A percentile compares a stretch with the other conserved stretches of the same genome.
Evolutionary conservation across 2,113 vertebrate genomes (phyloP).

Genomic region (Corythornis madagascariensis): DNA sequence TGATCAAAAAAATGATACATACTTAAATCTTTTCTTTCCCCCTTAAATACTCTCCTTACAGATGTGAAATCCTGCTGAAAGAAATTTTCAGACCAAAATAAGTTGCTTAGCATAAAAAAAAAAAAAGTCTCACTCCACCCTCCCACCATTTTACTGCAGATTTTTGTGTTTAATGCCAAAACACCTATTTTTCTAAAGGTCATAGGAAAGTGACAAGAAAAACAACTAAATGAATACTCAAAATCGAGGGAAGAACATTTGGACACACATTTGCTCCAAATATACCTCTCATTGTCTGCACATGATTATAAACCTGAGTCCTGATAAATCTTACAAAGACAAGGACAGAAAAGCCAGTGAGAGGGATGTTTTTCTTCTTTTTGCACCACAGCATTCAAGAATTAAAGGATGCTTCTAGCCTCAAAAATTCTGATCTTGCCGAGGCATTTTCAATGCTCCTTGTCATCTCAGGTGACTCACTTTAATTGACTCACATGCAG

Average conservation of each 20-base stretch:
- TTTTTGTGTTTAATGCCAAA: not conserved
- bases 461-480: not conserved
- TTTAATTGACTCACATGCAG: not conserved
- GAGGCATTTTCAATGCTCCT: not conserved
- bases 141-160: not conserved
- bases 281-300: not conserved
- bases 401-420: not conserved
- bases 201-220: not conserved
- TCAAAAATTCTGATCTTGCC: not conserved
- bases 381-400: not conserved
- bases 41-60: not conserved
- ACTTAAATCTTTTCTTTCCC: not conserved
- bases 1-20: not conserved
- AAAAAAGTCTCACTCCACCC: not conserved
- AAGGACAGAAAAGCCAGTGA: not conserved
- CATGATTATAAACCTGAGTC: not conserved
- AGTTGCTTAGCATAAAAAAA: not conserved
- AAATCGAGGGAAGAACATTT: not conserved
- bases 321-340: not conserved
- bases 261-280: not conserved
- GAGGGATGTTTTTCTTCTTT: not conserved
- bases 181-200: not conserved
- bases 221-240: not conserved
- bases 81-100: not conserved
- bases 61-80: not conserved